Evolutionary conservation across 2,888 invertebrate species (phyloP), one percentile per base, ranked within the genome.

Genomic region (Oligia latruncula): DNA sequence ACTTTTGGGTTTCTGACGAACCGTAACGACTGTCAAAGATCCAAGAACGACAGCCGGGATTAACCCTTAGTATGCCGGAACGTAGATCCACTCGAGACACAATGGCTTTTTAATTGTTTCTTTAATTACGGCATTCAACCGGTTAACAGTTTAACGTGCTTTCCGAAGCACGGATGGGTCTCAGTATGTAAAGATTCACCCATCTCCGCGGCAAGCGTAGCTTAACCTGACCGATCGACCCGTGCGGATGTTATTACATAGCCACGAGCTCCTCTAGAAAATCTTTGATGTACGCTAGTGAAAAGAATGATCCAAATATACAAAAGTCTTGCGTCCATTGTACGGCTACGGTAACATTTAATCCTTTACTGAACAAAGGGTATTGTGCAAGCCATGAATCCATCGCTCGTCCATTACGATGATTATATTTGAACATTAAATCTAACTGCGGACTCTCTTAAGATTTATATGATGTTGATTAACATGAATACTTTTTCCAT

Each of bases 401-500:
- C 67, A 77, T 83, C 9, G 60, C 35, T 8, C 8, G 49, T 81
- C 83, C 80, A 81, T 81, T 83, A 81, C 67, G 6, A 58, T 64
- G 78, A 83, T 81, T 81, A 83, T 78, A 68, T 68, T 81, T 23
- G 62, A 68, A 81, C 46, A 68, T 68, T 80, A 67, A 40, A 40
- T 77, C 29, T 83, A 62, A 23, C 23, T 29, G 23, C 17, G 4
- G 52, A 2, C 15, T 66, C 4, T 29, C 0, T 13, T n/a, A n/a
- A 23, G 17, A 40, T 73, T 17, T 64, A 64, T 20, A 8, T 40
- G 65, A 74, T 43, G 4, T 58, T 74, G 29, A 52, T 52, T 17
- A n/a, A 49, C 15, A 77, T 55, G 1, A 52, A 49, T 52, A 40
- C 3, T 62, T 35, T 83, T 58, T n/a, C 23, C 85, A 86, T 92